Percentiles rank a stretch among this genome's conserved stretches.
Evolutionary conservation across 2,888 invertebrate genomes (phyloP).

Genomic region (Neoascia interrupta): DNA sequence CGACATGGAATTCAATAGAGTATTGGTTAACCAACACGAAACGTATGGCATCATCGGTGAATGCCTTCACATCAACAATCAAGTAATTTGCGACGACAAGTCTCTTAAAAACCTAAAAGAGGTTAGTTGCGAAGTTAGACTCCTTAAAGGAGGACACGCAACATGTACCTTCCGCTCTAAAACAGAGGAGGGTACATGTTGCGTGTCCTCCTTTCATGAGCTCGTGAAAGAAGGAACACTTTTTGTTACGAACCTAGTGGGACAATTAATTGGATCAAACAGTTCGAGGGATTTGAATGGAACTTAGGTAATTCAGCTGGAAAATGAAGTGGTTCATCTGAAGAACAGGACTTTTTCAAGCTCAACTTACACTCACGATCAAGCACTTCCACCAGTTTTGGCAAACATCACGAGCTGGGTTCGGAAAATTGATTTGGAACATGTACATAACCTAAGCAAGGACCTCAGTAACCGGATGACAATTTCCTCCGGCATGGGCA

Average conservation of each 20-base stretch:
- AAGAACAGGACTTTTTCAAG: constrained; percentile 8
- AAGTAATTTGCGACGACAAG: constrained; percentile 28
- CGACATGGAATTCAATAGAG: neutral
- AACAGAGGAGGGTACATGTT: neutral
- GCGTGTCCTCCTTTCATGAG: too few relatives aligned
- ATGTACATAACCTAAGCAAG: too few relatives aligned
- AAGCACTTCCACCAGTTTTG: too few relatives aligned
- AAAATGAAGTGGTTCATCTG: constrained; percentile 3
- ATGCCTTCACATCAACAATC: constrained; percentile 26
- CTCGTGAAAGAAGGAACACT: constrained; percentile 4
- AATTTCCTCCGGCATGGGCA: too few relatives aligned
- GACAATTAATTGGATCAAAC: constrained; percentile 5
- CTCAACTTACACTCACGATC: too few relatives aligned
- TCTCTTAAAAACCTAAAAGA: constrained; percentile 23
- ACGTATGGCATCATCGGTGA: neutral
- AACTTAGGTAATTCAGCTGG: constrained; percentile 6
- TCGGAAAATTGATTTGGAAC: too few relatives aligned
- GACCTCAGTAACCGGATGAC: too few relatives aligned
- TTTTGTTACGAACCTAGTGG: constrained; percentile 17
- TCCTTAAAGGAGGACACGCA: constrained; percentile 37
- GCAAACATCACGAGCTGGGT: too few relatives aligned
- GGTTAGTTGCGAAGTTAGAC: constrained; percentile 22
- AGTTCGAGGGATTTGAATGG: constrained; percentile 8
- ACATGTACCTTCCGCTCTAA: constrained; percentile 10
- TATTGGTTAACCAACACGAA: constrained; percentile 8